Evolutionary conservation across 1,140 invertebrate genomes (phyloP).

Genomic region (Dufourea novaeangliae): DNA sequence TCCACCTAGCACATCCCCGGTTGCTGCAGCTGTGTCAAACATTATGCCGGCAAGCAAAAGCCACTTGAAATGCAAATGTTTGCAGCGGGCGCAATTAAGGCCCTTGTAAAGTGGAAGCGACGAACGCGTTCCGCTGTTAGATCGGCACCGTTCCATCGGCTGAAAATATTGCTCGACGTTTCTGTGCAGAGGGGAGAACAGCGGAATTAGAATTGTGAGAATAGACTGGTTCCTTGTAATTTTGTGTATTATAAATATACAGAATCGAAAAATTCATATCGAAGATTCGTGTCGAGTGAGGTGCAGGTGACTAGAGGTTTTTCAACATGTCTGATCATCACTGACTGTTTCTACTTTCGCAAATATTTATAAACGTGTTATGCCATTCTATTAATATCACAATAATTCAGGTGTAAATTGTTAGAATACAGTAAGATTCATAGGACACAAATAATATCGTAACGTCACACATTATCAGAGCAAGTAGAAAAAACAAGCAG

Average conservation of each 20-base stretch:
- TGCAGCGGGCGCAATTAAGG: constrained; percentile 66
- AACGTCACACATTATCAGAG: background rate
- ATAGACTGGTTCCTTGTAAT: too few species aligned
- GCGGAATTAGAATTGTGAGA: constrained; percentile 3
- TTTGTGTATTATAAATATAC: too few species aligned
- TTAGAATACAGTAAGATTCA: too few species aligned
- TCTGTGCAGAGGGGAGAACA: background rate
- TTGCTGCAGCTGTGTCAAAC: constrained; percentile 65
- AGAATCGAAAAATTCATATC: too few species aligned
- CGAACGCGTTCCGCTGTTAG: constrained; percentile 36
- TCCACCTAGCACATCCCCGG: background rate
- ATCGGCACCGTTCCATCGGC: background rate
- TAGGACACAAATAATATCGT: background rate
- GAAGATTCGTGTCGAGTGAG: too few species aligned
- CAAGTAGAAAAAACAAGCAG: background rate
- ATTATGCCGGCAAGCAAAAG: constrained; percentile 67
- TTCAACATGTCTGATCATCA: background rate
- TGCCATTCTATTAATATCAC: too few species aligned
- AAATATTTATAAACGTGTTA: background rate
- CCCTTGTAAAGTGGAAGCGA: constrained; percentile 40
- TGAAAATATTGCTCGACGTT: constrained; percentile 17
- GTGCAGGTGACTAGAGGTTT: too few species aligned
- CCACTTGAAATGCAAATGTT: constrained; percentile 72
- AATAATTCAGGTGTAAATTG: too few species aligned
- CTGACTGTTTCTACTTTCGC: background rate